Evolutionary conservation across 2,888 invertebrate genomes (phyloP).

Genomic region (Petrophora chlorosata): DNA sequence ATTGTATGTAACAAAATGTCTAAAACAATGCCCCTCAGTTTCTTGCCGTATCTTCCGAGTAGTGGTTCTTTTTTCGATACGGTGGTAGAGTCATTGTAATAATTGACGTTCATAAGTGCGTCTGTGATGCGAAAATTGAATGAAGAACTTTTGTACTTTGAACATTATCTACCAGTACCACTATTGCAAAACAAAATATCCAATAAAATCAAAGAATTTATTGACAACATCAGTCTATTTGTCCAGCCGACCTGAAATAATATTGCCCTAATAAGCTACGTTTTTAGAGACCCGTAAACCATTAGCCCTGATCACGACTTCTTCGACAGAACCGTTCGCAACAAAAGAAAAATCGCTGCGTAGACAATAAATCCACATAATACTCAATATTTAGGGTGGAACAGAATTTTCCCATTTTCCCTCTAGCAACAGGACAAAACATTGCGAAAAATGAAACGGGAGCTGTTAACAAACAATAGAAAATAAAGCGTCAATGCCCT

Average conservation of each 20-base stretch:
- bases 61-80: too few species aligned
- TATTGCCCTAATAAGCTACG: background rate
- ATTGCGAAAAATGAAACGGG: constrained; percentile 1
- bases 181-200: background rate
- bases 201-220: background rate
- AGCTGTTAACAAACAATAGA: background rate
- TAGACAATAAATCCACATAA: constrained; percentile 46
- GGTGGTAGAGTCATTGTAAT: too few species aligned
- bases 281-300: constrained; percentile 3
- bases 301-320: constrained; percentile 30
- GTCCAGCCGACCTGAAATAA: background rate
- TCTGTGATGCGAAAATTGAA: too few species aligned
- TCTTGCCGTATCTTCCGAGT: too few species aligned
- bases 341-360: constrained; percentile 34
- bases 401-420: constrained; percentile 13
- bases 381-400: constrained; percentile 42
- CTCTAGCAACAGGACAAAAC: constrained; percentile 7
- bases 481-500: background rate
- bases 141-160: too few species aligned
- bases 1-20: too few species aligned
- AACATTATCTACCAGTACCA: too few species aligned
- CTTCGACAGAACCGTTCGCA: constrained; percentile 24
- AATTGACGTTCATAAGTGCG: too few species aligned
- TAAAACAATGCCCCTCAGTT: too few species aligned
- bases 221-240: background rate